Evolutionary conservation across 2,888 invertebrate species (phyloP), one percentile per base, ranked within the genome.

Genomic region (Piscicola geometra): DNA sequence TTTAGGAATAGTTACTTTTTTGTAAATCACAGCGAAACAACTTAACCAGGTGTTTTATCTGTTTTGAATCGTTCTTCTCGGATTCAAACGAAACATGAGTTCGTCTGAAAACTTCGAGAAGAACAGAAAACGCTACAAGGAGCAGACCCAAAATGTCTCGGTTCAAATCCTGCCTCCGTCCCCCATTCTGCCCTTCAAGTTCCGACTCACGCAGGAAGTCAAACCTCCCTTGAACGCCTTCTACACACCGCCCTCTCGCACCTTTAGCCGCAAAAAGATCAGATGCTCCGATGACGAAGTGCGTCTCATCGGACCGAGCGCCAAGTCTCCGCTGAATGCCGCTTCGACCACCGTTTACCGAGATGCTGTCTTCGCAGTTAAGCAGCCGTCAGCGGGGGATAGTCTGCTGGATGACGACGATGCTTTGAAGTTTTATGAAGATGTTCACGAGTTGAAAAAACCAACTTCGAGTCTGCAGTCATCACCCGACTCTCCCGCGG

Each of bases 201-300:
- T 21, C 50, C 28, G 52, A 2, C 33, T 32, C 2, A 28, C 15
- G 21, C 25, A 28, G 21, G n/a, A 71, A 25, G n/a, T 52, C 21
- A 41, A 73, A 33, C 73, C 64, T n/a, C 73, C 73, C 33, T 33
- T 73, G 25, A 25, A 60, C n/a, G 32, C 64, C 9, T 73, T 73
- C 64, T 73, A 50, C 73, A 64, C 30, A 25, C 73, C 60, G 21
- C 73, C 73, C n/a, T 30, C 35, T 33, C 60, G 73, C 35, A 60
- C 73, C 3, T 73, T 60, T 64, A 47, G 52, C 21, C n/a, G 41
- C 50, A 71, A 50, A 32, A 71, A 50, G 47, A 12, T 50, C 2
- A 47, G 32, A 30, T 25, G 30, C 2, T n/a, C n/a, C 18, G 71
- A n/a, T 0, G 70, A 70, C 28, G 35, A 70, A 50, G n/a, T 71